Evolutionary conservation across 2,888 invertebrate species (phyloP).

Genomic region (Leucophora obtusa): DNA sequence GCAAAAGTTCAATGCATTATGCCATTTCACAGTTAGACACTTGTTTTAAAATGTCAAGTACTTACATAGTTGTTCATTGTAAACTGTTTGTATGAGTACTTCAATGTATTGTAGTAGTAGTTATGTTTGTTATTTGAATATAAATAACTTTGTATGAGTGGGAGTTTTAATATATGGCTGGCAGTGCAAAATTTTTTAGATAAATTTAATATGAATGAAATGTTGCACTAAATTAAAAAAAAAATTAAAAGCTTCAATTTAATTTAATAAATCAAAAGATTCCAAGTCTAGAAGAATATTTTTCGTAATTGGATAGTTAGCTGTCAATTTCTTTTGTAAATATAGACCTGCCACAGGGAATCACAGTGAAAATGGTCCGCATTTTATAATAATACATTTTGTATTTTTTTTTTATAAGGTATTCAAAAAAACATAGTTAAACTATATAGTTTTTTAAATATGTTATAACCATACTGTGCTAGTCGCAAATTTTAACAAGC

Average conservation of each 20-base stretch:
- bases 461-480: too few relatives aligned
- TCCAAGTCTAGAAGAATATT: too few relatives aligned
- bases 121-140: slow-evolving; percentile 7
- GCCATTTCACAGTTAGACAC: slow-evolving; percentile 53
- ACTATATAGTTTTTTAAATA: too few relatives aligned
- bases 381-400: too few relatives aligned
- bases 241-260: neutral
- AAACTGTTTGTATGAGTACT: slow-evolving; percentile 19
- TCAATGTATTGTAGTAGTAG: slow-evolving; percentile 27
- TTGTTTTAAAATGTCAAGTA: slow-evolving; percentile 53
- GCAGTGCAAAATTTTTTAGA: neutral
- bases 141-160: neutral
- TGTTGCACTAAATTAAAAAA: neutral
- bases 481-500: too few relatives aligned
- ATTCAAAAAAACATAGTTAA: too few relatives aligned
- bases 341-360: too few relatives aligned
- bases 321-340: too few relatives aligned
- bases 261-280: too few relatives aligned
- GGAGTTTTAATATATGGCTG: neutral
- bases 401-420: too few relatives aligned
- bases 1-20: slow-evolving; percentile 55
- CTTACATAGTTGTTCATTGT: slow-evolving; percentile 14
- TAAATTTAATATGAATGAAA: neutral
- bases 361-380: too few relatives aligned
- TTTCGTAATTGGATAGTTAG: too few relatives aligned